Evolutionary conservation across 2,888 invertebrate species (phyloP).

Genomic region (Tinea pellionella): DNA sequence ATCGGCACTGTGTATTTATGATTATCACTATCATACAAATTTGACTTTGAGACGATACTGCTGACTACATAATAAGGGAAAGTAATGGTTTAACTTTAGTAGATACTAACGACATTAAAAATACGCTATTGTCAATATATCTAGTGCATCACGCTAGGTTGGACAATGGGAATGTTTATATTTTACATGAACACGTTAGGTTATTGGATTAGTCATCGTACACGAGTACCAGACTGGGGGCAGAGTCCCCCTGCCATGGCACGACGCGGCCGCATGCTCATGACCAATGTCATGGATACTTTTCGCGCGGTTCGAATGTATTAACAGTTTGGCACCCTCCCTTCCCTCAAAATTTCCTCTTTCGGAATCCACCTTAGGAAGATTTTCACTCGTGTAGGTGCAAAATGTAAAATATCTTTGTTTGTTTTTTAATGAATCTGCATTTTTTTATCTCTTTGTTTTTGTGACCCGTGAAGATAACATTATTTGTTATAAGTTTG

Average conservation of each 20-base stretch:
- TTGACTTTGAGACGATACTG: neutral
- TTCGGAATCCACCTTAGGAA: too few species aligned
- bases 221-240: slow-evolving; percentile 22
- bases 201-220: slow-evolving; percentile 16
- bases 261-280: slow-evolving; percentile 36
- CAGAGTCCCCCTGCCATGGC: slow-evolving; percentile 34
- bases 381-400: neutral
- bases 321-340: neutral
- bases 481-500: neutral
- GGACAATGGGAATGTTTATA: too few species aligned
- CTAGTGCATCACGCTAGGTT: too few species aligned
- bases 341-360: neutral
- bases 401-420: neutral
- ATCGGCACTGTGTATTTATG: too few species aligned
- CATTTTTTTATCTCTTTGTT: neutral
- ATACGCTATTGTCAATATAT: too few species aligned
- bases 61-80: too few species aligned
- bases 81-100: too few species aligned
- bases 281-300: slow-evolving; percentile 14
- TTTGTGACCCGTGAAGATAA: neutral
- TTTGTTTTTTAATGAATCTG: neutral
- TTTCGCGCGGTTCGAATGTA: neutral
- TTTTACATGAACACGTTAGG: neutral
- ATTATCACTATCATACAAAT: neutral
- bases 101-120: too few species aligned